phyloP scores from a whole-genome alignment of 2,797 vertebrate genomes.

The Xyrichtys novacula region DNA sequence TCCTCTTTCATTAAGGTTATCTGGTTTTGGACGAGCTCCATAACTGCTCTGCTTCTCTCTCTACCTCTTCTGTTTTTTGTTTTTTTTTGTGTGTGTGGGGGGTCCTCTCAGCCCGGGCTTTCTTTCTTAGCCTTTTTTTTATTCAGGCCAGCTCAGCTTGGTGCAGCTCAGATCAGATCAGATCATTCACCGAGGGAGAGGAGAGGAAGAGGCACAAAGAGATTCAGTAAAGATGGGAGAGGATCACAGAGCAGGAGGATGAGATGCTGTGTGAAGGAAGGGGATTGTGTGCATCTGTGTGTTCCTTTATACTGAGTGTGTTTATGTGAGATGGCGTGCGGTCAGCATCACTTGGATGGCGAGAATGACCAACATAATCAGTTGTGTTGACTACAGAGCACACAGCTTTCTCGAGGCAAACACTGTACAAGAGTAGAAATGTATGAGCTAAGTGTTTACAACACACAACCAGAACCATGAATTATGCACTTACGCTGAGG shows the following conservation, averaged over 20 bases:
- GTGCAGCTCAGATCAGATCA: constrained; percentile 47
- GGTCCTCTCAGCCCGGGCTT: constrained; percentile 35
- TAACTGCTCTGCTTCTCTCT: constrained; percentile 10
- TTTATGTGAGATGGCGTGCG: constrained; percentile 18
- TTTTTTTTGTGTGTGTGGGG: no score
- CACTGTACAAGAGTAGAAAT: no score
- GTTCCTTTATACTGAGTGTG: constrained; percentile 9
- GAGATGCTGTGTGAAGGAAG: constrained; percentile 11
- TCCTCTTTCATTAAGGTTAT: constrained; percentile 66
- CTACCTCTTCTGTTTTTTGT: constrained; percentile 5
- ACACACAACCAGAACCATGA: no score
- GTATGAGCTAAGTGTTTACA: no score
- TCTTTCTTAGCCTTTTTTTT: constrained; percentile 56
- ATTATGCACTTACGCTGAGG: no score
- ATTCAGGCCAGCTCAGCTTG: constrained; percentile 62
- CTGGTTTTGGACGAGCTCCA: constrained; percentile 59
- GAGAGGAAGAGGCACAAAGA: constrained; percentile 46
- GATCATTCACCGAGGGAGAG: constrained; percentile 46
- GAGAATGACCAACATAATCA: no score
- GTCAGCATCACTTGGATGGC: constrained; percentile 47
- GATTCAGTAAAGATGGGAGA: constrained; percentile 54
- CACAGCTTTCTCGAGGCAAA: no score
- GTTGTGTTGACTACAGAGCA: constrained; percentile 15
- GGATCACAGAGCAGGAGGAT: constrained; percentile 17
- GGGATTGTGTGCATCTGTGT: constrained; percentile 18